Percentiles rank a stretch among this genome's conserved stretches.
Conservation (phyloP, 2,888 invertebrate genomes). For the Mimas tiliae region DNA sequence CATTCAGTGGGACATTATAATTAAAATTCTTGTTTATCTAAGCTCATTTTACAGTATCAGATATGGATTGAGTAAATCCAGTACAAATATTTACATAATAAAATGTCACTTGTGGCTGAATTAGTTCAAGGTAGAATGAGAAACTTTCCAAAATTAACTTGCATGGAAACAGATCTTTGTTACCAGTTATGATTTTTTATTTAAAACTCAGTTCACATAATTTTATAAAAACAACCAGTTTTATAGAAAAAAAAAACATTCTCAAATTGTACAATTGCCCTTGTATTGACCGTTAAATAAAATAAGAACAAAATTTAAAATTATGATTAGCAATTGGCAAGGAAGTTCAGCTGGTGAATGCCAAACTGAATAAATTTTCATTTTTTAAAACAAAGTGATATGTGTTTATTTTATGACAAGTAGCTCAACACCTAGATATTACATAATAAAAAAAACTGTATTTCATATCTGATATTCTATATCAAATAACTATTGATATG, state of each 20-base stretch:
- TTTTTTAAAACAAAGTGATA: too few species aligned
- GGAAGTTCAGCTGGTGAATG: background rate
- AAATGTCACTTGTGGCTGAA: background rate
- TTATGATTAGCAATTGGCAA: background rate
- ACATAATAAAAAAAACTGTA: background rate
- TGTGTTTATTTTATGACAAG: background rate
- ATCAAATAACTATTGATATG: too few species aligned
- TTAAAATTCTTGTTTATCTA: background rate
- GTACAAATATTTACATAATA: background rate
- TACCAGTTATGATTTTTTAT: background rate
- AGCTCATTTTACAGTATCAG: background rate
- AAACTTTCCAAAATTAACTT: background rate
- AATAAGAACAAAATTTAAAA: background rate
- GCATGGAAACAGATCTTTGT: background rate
- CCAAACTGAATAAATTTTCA: background rate
- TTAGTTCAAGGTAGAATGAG: background rate
- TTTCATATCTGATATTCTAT: background rate
- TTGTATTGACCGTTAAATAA: background rate
- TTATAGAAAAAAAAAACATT: background rate
- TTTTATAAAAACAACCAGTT: too few species aligned
- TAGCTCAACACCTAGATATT: slow-evolving; percentile 1
- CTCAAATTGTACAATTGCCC: background rate
- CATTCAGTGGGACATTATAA: background rate
- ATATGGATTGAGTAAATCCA: background rate
- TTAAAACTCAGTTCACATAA: too few species aligned